Evolutionary conservation across 2,888 invertebrate species (phyloP).

Genomic region (Ferrisia virgata): DNA sequence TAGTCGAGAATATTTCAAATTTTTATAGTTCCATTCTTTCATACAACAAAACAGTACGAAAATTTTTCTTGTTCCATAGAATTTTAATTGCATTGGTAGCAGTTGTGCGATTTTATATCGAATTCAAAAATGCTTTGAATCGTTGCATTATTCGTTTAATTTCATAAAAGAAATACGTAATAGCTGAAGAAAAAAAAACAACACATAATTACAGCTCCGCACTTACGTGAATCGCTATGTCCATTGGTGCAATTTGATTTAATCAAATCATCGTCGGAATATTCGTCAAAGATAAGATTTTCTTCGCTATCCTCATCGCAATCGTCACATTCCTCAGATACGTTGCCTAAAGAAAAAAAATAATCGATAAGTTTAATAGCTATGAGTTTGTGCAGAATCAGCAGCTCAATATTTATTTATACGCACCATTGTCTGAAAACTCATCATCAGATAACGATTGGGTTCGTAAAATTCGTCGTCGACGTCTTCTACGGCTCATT

Average conservation of each 20-base stretch:
- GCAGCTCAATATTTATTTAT: background rate
- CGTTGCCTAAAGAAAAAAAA: background rate
- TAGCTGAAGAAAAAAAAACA: too few relatives aligned
- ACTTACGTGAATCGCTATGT: background rate
- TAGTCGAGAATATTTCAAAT: too few relatives aligned
- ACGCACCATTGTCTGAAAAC: slow-evolving; percentile 20
- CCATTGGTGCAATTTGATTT: background rate
- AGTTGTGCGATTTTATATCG: too few relatives aligned
- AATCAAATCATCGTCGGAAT: slow-evolving; percentile 1
- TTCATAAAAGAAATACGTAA: too few relatives aligned
- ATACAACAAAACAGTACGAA: too few relatives aligned
- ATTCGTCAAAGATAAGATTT: slow-evolving; percentile 37
- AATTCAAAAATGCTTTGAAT: too few relatives aligned
- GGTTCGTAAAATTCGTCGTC: background rate
- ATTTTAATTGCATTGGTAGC: too few relatives aligned
- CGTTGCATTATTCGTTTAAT: too few relatives aligned
- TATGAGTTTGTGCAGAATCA: background rate
- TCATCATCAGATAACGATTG: slow-evolving; percentile 28
- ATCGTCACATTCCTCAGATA: slow-evolving; percentile 12
- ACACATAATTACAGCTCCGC: too few relatives aligned
- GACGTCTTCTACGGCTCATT: slow-evolving; percentile 11
- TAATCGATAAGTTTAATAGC: background rate
- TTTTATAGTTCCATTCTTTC: too few relatives aligned
- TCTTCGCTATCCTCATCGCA: slow-evolving; percentile 36
- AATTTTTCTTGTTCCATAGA: too few relatives aligned